These are phyloP conservation scores for Carcinoscorpius rotundicauda DNA, from an alignment of 1,140 invertebrate species.

Conservation along the genomic window DNA sequence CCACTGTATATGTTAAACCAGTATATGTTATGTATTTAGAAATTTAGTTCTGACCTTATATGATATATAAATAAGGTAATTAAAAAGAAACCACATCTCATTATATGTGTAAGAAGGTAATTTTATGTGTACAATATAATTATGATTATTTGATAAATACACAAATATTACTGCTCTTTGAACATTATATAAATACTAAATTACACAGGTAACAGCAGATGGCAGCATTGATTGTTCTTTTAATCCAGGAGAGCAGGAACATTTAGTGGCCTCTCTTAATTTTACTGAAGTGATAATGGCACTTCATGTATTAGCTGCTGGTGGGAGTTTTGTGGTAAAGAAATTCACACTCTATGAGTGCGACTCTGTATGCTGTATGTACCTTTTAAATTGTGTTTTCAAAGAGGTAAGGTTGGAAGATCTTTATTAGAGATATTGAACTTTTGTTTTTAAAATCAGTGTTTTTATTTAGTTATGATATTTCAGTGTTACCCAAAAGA, in stretches of 20 bases:
- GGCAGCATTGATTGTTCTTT: slow-evolving; percentile 79
- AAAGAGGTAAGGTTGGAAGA: slow-evolving; percentile 38
- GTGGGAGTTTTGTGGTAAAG: slow-evolving; percentile 76
- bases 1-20: too few species aligned
- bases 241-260: slow-evolving; percentile 74
- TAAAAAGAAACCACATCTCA: background rate
- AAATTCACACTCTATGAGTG: slow-evolving; percentile 85
- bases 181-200: slow-evolving; percentile 13
- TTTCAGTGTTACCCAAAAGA: too few species aligned
- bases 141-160: too few species aligned
- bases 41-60: background rate
- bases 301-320: slow-evolving; percentile 50
- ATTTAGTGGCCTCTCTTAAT: slow-evolving; percentile 56
- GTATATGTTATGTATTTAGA: too few species aligned
- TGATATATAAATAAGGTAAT: background rate
- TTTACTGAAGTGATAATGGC: slow-evolving; percentile 69
- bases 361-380: slow-evolving; percentile 61
- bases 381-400: slow-evolving; percentile 63
- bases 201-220: slow-evolving; percentile 63
- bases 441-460: too few species aligned
- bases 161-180: background rate
- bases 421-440: too few species aligned
- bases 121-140: background rate
- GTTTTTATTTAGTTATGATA: too few species aligned
- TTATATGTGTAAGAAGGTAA: background rate